Base-by-base conservation (phyloP, 2,888 invertebrate genomes). In the Callyntrura sp. region DNA sequence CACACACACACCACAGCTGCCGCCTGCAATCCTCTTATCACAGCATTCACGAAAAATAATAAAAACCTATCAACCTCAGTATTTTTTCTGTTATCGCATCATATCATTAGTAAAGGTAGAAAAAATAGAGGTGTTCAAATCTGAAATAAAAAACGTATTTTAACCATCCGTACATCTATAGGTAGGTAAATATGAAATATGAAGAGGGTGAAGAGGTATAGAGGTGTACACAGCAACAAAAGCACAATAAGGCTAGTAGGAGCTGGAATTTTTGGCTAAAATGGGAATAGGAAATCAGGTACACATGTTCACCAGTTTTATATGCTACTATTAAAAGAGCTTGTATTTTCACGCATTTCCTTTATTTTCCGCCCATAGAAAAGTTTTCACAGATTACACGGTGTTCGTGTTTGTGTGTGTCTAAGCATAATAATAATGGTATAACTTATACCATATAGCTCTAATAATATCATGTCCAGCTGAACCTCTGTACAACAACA, bases 231-330 rank as follows among this genome's bases (percentile, higher is more conserved):
- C 35, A 35, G n/a, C n/a, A n/a, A n/a, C n/a, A n/a, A n/a, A n/a
- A n/a, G n/a, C n/a, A n/a, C n/a, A n/a, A n/a, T n/a, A n/a, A n/a
- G 35, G 35, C 35, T 35, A 6, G 3, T 35, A 35, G n/a, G n/a
- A n/a, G 35, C 6, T 35, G 35, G 35, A 4, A 35, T 35, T 35
- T 73, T 17, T 73, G 45, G 48, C 45, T 43, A 81, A 62, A 85
- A 79, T 86, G 78, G 76, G 86, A 86, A 78, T 78, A 78, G 86
- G 86, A 86, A 86, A 86, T 86, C 78, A 86, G 86, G 86, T 86
- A 86, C 86, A 86, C 86, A 86, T 86, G 86, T 86, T 78, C 28
- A 62, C 79, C 62, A 57, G 20, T 20, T 45, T 20, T 45, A 25
- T 45, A 35, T 25, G 20, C 45, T 73, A 60, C 70, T 76, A 86